A percentile compares a stretch with the other conserved stretches of the same genome.
phyloP scores from a whole-genome alignment of 2,113 vertebrate genomes.

The Microtus richardsoni region DNA sequence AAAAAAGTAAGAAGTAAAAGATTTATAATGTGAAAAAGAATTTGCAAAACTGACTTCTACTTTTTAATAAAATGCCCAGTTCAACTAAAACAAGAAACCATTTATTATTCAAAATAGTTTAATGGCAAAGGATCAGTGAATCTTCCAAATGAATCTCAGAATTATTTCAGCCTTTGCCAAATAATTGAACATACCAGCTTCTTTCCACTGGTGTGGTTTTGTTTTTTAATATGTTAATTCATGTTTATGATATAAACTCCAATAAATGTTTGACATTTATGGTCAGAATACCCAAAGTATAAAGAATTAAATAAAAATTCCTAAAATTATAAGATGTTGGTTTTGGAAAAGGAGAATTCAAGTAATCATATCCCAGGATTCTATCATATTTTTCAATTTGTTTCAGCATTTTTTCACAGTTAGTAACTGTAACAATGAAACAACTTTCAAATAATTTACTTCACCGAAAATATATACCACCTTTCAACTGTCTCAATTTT shows the following conservation, averaged over 20 bases:
- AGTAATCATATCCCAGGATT: not conserved
- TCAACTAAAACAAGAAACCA: not conserved
- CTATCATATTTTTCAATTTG: not conserved
- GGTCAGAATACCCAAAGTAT: not conserved
- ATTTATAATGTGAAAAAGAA: not conserved
- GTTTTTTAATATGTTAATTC: slow-evolving; percentile 28
- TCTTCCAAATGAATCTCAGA: slow-evolving; percentile 4
- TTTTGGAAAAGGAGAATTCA: not conserved
- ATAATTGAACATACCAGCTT: not conserved
- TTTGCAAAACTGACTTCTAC: not conserved
- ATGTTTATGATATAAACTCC: not conserved
- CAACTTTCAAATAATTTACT: slow-evolving; percentile 34
- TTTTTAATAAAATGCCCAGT: not conserved
- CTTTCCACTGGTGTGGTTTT: slow-evolving; percentile 26
- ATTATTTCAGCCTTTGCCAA: slow-evolving; percentile 1
- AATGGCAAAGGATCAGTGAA: not conserved
- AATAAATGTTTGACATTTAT: slow-evolving; percentile 1
- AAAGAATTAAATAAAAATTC: slow-evolving; percentile 20
- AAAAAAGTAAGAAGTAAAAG: not conserved
- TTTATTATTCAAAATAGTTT: not conserved
- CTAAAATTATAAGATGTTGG: slow-evolving; percentile 9
- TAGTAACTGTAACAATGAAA: slow-evolving; percentile 29
- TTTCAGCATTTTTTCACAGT: slow-evolving; percentile 14
- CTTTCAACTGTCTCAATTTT: slow-evolving; percentile 15
- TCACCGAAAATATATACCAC: slow-evolving; percentile 22